phyloP scores from a whole-genome alignment of 2,113 vertebrate species.

The Heterotilapia buettikoferi region DNA sequence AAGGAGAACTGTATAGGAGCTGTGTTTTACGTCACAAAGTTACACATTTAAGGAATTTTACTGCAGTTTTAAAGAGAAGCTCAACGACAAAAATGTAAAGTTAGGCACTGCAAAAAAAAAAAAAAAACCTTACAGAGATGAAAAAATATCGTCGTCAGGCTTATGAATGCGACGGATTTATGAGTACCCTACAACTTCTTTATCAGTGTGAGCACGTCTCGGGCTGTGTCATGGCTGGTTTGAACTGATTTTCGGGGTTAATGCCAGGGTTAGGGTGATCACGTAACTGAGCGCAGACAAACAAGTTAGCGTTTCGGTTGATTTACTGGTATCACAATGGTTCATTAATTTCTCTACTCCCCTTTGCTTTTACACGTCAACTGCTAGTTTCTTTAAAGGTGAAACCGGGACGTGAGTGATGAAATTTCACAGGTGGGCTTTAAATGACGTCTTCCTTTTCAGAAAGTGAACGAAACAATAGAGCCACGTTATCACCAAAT shows the following conservation, averaged over 20 bases:
- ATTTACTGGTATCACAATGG: not conserved
- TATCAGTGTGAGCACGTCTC: not conserved
- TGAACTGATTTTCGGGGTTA: accelerated
- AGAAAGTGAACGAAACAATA: not conserved
- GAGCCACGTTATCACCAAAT: not conserved
- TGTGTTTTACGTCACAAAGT: not conserved
- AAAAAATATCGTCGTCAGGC: not conserved
- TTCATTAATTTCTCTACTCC: not conserved
- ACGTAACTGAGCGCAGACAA: not conserved
- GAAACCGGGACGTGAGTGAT: not conserved
- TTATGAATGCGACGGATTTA: not conserved
- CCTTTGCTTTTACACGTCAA: not conserved
- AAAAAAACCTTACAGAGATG: not conserved
- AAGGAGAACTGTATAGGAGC: not conserved
- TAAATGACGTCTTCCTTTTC: not conserved
- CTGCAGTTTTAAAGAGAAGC: not conserved
- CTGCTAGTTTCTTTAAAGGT: not conserved
- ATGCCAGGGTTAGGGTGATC: not conserved
- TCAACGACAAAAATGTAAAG: not conserved
- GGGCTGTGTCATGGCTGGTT: not conserved
- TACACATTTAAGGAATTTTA: not conserved
- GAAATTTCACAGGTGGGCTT: not conserved
- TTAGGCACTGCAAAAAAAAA: not conserved
- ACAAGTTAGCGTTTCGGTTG: not conserved
- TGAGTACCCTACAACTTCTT: not conserved